Evolutionary conservation across 2,888 invertebrate genomes (phyloP), one percentile per base, ranked within the genome.

Genomic region (Heliconius cydno): DNA sequence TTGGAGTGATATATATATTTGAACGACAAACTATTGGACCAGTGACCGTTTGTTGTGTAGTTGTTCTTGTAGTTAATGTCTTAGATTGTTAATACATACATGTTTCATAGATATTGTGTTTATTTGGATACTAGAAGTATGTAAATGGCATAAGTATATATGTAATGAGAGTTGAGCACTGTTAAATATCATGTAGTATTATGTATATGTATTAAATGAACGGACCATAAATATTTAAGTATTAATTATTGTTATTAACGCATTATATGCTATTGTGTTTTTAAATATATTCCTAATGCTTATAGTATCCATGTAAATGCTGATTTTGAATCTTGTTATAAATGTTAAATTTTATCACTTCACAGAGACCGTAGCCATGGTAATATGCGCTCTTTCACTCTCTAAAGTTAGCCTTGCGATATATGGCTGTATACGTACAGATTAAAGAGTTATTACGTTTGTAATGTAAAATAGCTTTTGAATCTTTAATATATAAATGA

Each of bases 1-100:
- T 88, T 85, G 86, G 88, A 87, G 85, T 89, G 84, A 87, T 89
- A 89, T 72, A 72, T 65, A 72, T 77, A 76, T 77, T 86, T 87
- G 87, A 86, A 84, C 87, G 87, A 91, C 89, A 90, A 90, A 91
- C 89, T 89, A 88, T 91, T 89, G 92, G 94, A 94, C 94, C 94
- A 93, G 91, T 92, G 91, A 90, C 88, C 90, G 92, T 92, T 91
- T 90, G 90, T 91, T 91, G 91, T 89, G 86, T 91, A 90, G 90
- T 90, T 90, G 90, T 92, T 92, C 91, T 89, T 82, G 91, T 94
- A 93, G 93, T 89, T 86, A 86, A 60, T 91, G 91, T 93, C 92
- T 92, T 94, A 94, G 94, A 91, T 91, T 90, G 94, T 93, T 94
- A 92, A 92, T 93, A 92, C 91, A 90, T 92, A 92, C 91, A 91